Evolutionary conservation across 2,113 vertebrate species (phyloP), one percentile per base, ranked within the genome.

Genomic region (Notechis scutatus): DNA sequence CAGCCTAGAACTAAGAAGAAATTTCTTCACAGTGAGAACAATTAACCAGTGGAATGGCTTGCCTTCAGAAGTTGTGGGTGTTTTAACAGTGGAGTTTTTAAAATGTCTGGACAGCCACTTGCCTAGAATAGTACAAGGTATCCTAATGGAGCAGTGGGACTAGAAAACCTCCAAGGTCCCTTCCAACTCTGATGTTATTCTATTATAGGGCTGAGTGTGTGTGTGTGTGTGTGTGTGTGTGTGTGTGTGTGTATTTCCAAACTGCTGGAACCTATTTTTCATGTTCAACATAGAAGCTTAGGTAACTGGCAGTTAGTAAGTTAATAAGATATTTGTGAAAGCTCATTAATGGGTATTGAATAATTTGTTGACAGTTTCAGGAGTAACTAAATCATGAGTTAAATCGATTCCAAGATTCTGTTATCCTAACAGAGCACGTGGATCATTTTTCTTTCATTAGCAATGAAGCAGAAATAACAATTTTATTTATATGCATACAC

Each of bases 401-500:
- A 96, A 96, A 96, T 96, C 81, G 93, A 94, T 95, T 96, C 39
- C 93, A 88, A 95, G 91, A 92, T 85, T 96, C 94, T 7, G 92
- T 92, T 96, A 93, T 94, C 91, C 57, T 57, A 9, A 91, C 92
- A 97, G 92, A 97, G 34, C 96, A 91, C 85, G 92, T 26, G 85
- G 93, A 93, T 95, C 15, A 94, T 96, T 96, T 96, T 97, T 96
- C 93, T 95, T 96, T 95, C 45, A 95, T 96, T 97, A 96, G 93
- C 94, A 95, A 90, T 94, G 10, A 87, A 93, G n/a, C 18, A 64
- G 7, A 91, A 93, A 85, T 23, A 64, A 24, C 93, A 94, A 50
- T 87, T 34, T 0, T 92, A 95, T 96, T 96, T 96, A 96, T 96
- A 96, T 95, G 96, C 94, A 92, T 81, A 29, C 18, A 90, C 61